Evolutionary conservation across 2,888 invertebrate species (phyloP), one percentile per base, ranked within the genome.

Genomic region (Zaprionus lineosus): DNA sequence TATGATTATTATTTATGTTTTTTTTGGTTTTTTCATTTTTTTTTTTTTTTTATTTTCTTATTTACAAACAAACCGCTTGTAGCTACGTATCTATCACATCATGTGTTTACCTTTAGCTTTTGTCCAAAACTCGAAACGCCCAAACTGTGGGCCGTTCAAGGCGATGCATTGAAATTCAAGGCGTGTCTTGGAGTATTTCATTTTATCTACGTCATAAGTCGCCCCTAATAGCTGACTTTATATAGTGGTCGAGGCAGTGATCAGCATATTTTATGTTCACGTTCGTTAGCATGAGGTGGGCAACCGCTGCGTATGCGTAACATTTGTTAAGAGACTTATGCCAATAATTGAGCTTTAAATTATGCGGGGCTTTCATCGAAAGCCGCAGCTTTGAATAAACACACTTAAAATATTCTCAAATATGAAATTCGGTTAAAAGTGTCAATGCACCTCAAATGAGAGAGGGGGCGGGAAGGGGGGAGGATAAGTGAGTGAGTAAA

Each of bases 111-210:
- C 65, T 65, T 62, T 68, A 50, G 74, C 77, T 72, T 58, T 52
- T 55, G 50, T 57, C 51, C 62, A 50, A 50, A 65, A 74, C 60
- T 53, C 41, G 66, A 58, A 71, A 43, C 58, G 19, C 43, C 72
- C 16, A 57, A 67, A 63, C 39, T 18, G 55, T 39, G 39, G 70
- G 39, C 36, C 41, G 28, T 46, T 47, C 72, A 78, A 78, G 85
- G 78, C 71, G 61, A n/a, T 47, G 56, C 50, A 78, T 84, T 78
- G 14, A 65, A 56, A 78, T 78, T 78, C 78, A 78, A 82, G 85
- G 78, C 79, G 82, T 64, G 73, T 53, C 62, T 51, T 24, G 46
- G 37, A 48, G 39, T 55, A 78, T 78, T 59, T 61, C 37, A 65
- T 44, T 77, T 65, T 59, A 78, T 74, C 60, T 57, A 82, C 83